These are phyloP conservation scores for Calephelis nemesis DNA, from an alignment of 1,140 invertebrate species.

Conservation along the genomic window DNA sequence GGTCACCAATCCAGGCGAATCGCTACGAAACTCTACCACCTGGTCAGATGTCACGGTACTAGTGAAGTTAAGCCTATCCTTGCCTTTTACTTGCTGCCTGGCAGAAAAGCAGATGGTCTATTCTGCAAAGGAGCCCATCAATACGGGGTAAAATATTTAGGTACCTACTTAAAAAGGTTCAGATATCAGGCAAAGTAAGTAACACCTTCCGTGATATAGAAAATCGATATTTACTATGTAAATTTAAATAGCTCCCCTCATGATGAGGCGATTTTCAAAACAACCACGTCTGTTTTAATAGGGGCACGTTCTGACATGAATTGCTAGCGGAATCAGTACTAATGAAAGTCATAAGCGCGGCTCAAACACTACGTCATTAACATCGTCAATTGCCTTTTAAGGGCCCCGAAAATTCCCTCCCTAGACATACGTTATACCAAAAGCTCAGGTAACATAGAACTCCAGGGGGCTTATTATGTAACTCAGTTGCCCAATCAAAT, in stretches of 20 bases:
- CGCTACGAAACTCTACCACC: no score
- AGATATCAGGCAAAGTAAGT: no score
- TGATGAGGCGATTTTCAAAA: slow-evolving; percentile 62
- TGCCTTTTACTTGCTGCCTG: no score
- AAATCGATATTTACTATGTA: slow-evolving; percentile 8
- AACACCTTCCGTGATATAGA: not conserved
- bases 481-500: no score
- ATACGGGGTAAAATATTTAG: no score
- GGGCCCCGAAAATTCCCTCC: slow-evolving; percentile 54
- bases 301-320: slow-evolving; percentile 70
- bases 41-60: no score
- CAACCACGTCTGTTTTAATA: slow-evolving; percentile 70
- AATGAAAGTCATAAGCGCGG: slow-evolving; percentile 73
- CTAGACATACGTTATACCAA: slow-evolving; percentile 31
- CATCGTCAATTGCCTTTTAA: slow-evolving; percentile 60
- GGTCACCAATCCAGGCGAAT: no score
- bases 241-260: slow-evolving; percentile 18
- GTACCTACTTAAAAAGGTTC: no score
- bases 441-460: slow-evolving; percentile 30
- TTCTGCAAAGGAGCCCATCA: no score
- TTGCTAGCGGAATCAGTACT: slow-evolving; percentile 62
- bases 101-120: no score
- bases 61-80: no score
- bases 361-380: slow-evolving; percentile 66
- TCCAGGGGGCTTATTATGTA: no score